Evolutionary conservation across 2,113 vertebrate species (phyloP).

Genomic region (Oncorhynchus gorbuscha): DNA sequence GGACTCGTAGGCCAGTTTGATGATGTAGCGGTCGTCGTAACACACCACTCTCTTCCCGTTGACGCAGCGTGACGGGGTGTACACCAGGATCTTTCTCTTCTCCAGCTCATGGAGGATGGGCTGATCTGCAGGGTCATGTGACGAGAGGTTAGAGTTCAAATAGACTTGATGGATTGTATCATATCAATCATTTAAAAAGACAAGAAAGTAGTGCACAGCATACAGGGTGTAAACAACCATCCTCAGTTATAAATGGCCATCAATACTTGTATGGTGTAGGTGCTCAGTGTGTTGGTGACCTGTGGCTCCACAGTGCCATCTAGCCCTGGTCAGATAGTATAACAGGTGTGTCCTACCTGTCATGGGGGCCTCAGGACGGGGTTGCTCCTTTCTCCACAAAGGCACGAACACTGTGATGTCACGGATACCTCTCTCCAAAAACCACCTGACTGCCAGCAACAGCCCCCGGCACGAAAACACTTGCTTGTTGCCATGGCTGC

Average conservation of each 20-base stretch:
- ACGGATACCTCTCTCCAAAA: constrained; percentile 81
- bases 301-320: neutral
- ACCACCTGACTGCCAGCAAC: constrained; percentile 89
- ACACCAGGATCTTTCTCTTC: constrained; percentile 81
- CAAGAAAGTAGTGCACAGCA: no score
- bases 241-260: neutral
- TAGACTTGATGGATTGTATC: neutral
- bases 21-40: constrained; percentile 88
- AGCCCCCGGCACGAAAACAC: constrained; percentile 89
- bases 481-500: constrained; percentile 88
- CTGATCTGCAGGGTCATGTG: constrained; percentile 72
- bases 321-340: neutral
- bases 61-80: constrained; percentile 84
- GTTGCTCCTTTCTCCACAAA: constrained; percentile 86
- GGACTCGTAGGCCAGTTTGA: constrained; percentile 81
- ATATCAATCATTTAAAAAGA: neutral
- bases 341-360: constrained; percentile 71
- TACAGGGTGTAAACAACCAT: neutral
- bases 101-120: constrained; percentile 83
- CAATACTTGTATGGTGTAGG: neutral
- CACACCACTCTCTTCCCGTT: constrained; percentile 87
- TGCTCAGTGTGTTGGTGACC: neutral
- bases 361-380: constrained; percentile 80
- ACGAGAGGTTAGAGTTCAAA: neutral
- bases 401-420: constrained; percentile 92